Evolutionary conservation across 2,113 vertebrate genomes (phyloP), one percentile per base, ranked within the genome.

Genomic region (Thunnus maccoyii): DNA sequence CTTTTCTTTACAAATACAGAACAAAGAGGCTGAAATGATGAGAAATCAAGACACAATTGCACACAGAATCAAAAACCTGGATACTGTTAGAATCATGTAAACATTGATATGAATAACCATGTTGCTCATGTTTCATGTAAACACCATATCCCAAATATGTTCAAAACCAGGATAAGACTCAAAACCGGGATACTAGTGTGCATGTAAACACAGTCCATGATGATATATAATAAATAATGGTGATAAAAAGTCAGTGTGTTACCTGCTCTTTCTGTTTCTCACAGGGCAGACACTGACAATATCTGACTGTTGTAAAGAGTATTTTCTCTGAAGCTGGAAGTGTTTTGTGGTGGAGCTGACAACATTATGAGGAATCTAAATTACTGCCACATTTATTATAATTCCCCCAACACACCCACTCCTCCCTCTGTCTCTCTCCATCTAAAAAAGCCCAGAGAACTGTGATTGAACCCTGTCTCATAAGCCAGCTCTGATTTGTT

Each of bases 351-450:
- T 51, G n/a, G 41, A 75, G 89, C 83, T 76, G 86, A 91, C 80
- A 90, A 90, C 81, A 87, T 81, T 85, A 90, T 76, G 79, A 92
- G 83, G 83, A 89, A 87, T 88, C 80, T 66, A 88, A 91, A 91
- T 93, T 57, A 80, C 81, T 91, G 77, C 86, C 90, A 92, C 75
- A 91, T 91, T 91, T 72, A 86, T 90, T 70, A 80, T 88, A 80
- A 88, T 85, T 70, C 65, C 70, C 48, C 46, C 15, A 67, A 79
- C 66, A 67, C 67, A 46, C 64, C 66, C 57, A 46, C 57, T 62
- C 20, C 62, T 58, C 79, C 76, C 67, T 68, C 20, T 57, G 9
- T 17, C 57, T 32, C 61, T 14, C 32, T 52, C 32, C 25, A 46
- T 77, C 55, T 86, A 57, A 47, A 30, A 64, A 62, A 66, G 62